These are phyloP conservation scores for Ceratitis capitata DNA, from an alignment of 1,140 invertebrate genomes.

Conservation along the genomic window DNA sequence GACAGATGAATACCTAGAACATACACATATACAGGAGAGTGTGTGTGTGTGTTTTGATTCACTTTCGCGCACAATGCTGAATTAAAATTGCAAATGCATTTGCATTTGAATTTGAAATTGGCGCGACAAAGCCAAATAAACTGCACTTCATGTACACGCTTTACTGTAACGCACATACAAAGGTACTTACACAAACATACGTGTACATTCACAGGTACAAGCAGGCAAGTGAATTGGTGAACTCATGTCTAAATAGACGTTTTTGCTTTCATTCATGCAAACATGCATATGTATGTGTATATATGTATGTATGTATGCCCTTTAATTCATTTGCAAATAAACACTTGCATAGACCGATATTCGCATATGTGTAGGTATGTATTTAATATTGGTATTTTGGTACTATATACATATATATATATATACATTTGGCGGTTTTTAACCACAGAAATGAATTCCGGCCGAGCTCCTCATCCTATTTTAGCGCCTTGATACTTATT, in stretches of 20 bases:
- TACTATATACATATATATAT: too few species aligned
- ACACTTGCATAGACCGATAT: neutral
- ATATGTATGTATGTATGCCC: neutral
- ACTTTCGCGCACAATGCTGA: neutral
- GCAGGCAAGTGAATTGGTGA: neutral
- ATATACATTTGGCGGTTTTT: too few species aligned
- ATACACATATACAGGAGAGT: neutral
- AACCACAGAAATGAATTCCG: too few species aligned
- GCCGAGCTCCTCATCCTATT: too few species aligned
- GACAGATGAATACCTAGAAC: neutral
- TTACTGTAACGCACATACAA: neutral
- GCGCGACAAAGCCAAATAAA: neutral
- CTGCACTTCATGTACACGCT: neutral
- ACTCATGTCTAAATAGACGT: neutral
- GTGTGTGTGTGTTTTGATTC: neutral
- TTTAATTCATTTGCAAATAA: too few species aligned
- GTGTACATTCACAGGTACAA: neutral
- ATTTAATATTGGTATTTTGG: too few species aligned
- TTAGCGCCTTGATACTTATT: too few species aligned
- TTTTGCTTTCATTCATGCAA: neutral
- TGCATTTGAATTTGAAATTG: constrained; percentile 34
- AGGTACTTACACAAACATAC: neutral
- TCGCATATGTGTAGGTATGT: neutral
- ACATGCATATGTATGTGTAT: neutral
- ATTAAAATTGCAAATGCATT: constrained; percentile 33